phyloP scores from a whole-genome alignment of 2,888 invertebrate genomes.

The Cremastinae sp. region DNA sequence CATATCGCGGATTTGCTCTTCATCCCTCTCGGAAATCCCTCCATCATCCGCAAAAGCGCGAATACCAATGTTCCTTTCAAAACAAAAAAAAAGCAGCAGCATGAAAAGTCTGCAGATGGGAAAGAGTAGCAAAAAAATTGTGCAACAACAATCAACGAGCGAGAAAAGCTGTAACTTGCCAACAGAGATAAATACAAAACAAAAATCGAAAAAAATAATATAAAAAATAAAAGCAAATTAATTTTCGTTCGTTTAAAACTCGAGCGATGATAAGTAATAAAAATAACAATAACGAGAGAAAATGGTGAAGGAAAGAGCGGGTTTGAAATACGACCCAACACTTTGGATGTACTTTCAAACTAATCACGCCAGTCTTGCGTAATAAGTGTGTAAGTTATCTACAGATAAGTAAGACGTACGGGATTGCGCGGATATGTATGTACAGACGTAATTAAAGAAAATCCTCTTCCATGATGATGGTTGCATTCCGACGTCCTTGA shows the following conservation, averaged over 20 bases:
- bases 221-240: no score
- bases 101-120: no score
- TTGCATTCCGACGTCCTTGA: not conserved
- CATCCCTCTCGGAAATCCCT: conserved; percentile 14
- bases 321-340: conserved; percentile 17
- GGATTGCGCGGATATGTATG: conserved; percentile 22
- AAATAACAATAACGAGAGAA: not conserved
- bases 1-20: conserved; percentile 44
- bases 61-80: conserved; percentile 8
- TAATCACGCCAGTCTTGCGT: conserved; percentile 56
- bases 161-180: no score
- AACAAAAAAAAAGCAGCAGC: not conserved
- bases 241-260: no score
- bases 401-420: conserved; percentile 15
- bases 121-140: no score
- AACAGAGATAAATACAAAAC: no score
- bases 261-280: not conserved
- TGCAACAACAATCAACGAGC: no score
- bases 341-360: conserved; percentile 58
- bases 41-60: not conserved
- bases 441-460: conserved; percentile 64
- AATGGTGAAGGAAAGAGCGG: not conserved
- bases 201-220: no score
- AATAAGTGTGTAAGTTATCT: not conserved
- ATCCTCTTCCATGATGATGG: conserved; percentile 17